Evolutionary conservation across 2,888 invertebrate species (phyloP).

Genomic region (Eueremaeus valkanovi): DNA sequence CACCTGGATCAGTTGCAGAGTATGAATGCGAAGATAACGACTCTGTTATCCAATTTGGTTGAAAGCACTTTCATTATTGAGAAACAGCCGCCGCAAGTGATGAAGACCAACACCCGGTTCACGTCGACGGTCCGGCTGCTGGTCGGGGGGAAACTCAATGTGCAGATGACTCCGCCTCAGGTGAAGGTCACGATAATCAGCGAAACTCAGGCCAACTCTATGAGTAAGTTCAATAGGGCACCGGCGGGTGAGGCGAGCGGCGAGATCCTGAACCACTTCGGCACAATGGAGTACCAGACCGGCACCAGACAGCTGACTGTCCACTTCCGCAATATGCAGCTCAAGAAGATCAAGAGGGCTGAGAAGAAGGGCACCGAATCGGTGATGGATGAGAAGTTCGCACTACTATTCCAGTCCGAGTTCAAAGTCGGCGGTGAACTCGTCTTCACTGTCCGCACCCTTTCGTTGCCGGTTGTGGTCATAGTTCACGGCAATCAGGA

Average conservation of each 20-base stretch:
- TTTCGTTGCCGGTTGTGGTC: constrained; percentile 95
- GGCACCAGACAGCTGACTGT: constrained; percentile 79
- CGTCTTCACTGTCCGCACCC: constrained; percentile 67
- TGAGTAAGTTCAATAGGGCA: constrained; percentile 62
- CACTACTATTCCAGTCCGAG: constrained; percentile 84
- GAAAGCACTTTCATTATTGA: constrained; percentile 94
- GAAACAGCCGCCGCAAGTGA: constrained; percentile 94
- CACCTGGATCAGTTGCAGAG: no score
- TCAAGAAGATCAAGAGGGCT: constrained; percentile 89
- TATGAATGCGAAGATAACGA: constrained; percentile 61
- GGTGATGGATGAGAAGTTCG: constrained; percentile 96
- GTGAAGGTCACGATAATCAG: constrained; percentile 65
- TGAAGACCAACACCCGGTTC: constrained; percentile 95
- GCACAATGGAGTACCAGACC: constrained; percentile 91
- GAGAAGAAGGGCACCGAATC: constrained; percentile 97
- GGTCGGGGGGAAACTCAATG: constrained; percentile 86
- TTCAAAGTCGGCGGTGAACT: constrained; percentile 86
- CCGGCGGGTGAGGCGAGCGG: constrained; percentile 61
- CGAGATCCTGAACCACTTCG: constrained; percentile 87
- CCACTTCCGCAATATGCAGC: constrained; percentile 74
- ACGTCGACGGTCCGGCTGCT: constrained; percentile 85
- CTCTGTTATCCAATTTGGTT: constrained; percentile 62
- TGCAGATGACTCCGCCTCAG: constrained; percentile 87
- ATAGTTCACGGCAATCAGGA: constrained; percentile 99
- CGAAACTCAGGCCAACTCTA: constrained; percentile 66